A percentile compares a stretch with the other conserved stretches of the same genome.
Evolutionary conservation across 2,888 invertebrate species (phyloP).

Genomic region (Drosophila imparisetae): DNA sequence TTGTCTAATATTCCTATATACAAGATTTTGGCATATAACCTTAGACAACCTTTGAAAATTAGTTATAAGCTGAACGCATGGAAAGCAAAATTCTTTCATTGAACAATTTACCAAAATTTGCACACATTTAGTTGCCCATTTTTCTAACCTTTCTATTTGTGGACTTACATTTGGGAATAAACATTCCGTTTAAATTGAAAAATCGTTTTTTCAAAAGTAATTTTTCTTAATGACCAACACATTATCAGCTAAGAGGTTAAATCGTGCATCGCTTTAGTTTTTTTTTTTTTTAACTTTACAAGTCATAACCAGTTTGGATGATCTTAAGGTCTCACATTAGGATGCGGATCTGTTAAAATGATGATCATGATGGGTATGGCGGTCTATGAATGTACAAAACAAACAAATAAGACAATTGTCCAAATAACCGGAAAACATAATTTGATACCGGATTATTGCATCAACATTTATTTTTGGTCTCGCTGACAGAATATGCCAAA

Average conservation of each 20-base stretch:
- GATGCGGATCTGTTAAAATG: conserved; percentile 1
- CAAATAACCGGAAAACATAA: conserved; percentile 20
- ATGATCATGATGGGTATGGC: neutral
- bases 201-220: neutral
- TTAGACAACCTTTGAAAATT: neutral
- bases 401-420: conserved; percentile 16
- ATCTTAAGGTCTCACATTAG: neutral
- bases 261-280: neutral
- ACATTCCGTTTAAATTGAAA: neutral
- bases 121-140: rapidly evolving
- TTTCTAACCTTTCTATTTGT: neutral
- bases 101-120: neutral
- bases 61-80: neutral
- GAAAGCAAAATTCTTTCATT: neutral
- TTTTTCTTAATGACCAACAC: neutral
- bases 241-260: neutral
- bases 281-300: neutral
- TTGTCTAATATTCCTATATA: neutral
- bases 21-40: neutral
- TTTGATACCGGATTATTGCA: conserved; percentile 56
- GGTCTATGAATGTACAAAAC: neutral
- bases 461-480: conserved; percentile 20
- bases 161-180: no score
- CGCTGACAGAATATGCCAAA: conserved; percentile 32
- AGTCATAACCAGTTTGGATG: neutral